Percentiles rank a stretch among this genome's conserved stretches.
Evolutionary conservation across 2,888 invertebrate genomes (phyloP).

Genomic region (Protodeltote pygarga): DNA sequence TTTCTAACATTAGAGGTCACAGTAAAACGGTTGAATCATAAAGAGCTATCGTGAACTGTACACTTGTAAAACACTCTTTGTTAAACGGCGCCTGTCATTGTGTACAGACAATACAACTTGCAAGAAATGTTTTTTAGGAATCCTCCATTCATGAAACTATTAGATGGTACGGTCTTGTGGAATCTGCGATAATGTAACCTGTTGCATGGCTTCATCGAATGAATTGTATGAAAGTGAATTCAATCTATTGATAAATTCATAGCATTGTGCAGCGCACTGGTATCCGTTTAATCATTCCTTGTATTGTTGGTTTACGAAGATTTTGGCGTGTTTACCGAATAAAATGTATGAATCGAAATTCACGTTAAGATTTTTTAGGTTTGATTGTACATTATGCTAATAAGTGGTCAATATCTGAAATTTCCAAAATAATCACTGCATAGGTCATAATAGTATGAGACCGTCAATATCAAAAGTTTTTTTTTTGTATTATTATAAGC

Average conservation of each 20-base stretch:
- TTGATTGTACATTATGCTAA: too few relatives aligned
- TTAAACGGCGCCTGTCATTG: constrained; percentile 83
- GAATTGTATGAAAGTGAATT: constrained; percentile 65
- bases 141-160: constrained; percentile 82
- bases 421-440: too few relatives aligned
- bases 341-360: too few relatives aligned
- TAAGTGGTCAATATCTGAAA: too few relatives aligned
- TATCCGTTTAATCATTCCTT: constrained; percentile 21
- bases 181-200: constrained; percentile 79
- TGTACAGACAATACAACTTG: constrained; percentile 84
- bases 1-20: constrained; percentile 67
- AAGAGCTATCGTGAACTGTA: constrained; percentile 85
- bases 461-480: too few relatives aligned
- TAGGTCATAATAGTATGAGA: too few relatives aligned
- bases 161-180: constrained; percentile 78
- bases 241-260: constrained; percentile 55
- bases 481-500: too few relatives aligned
- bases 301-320: too few relatives aligned
- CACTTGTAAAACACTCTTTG: constrained; percentile 84
- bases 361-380: too few relatives aligned
- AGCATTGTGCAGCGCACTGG: constrained; percentile 24
- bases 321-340: too few relatives aligned
- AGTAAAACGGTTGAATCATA: constrained; percentile 76
- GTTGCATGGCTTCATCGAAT: constrained; percentile 65
- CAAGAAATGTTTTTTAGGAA: constrained; percentile 86